A percentile compares a stretch with the other conserved stretches of the same genome.
Conservation (phyloP, 2,888 invertebrate species). For the Nowickia ferox region DNA sequence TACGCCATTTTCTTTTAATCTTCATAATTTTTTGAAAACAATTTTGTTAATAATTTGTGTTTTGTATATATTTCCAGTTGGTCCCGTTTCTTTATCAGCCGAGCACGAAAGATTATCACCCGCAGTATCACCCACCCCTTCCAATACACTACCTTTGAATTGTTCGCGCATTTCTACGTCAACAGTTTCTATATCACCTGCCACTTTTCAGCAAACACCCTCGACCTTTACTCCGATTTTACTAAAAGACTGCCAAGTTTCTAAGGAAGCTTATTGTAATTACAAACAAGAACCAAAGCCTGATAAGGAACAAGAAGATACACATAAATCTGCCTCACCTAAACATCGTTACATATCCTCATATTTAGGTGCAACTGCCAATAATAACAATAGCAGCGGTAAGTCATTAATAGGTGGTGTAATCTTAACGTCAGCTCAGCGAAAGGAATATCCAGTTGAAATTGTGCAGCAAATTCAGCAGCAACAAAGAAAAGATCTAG, state of each 20-base stretch:
- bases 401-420: conserved; percentile 92
- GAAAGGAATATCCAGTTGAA: conserved; percentile 88
- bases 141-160: conserved; percentile 55
- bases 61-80: conserved; percentile 68
- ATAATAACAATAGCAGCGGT: conserved; percentile 81
- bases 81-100: conserved; percentile 46
- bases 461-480: conserved; percentile 73
- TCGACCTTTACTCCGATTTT: conserved; percentile 14
- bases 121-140: conserved; percentile 57
- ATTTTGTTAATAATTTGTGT: neutral
- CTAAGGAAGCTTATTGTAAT: conserved; percentile 71
- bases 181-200: conserved; percentile 47
- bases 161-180: conserved; percentile 62
- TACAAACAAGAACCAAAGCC: conserved; percentile 70
- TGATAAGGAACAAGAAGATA: conserved; percentile 56
- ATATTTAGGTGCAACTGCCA: conserved; percentile 87
- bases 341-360: conserved; percentile 90
- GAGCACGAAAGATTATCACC: conserved; percentile 73
- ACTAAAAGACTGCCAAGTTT: conserved; percentile 76
- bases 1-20: conserved; percentile 49
- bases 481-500: conserved; percentile 42
- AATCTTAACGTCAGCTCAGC: conserved; percentile 91
- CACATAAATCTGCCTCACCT: conserved; percentile 68
- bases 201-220: conserved; percentile 26
- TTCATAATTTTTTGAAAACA: neutral